Evolutionary conservation across 1,140 invertebrate genomes (phyloP).

Genomic region (Pteromalus puparum): DNA sequence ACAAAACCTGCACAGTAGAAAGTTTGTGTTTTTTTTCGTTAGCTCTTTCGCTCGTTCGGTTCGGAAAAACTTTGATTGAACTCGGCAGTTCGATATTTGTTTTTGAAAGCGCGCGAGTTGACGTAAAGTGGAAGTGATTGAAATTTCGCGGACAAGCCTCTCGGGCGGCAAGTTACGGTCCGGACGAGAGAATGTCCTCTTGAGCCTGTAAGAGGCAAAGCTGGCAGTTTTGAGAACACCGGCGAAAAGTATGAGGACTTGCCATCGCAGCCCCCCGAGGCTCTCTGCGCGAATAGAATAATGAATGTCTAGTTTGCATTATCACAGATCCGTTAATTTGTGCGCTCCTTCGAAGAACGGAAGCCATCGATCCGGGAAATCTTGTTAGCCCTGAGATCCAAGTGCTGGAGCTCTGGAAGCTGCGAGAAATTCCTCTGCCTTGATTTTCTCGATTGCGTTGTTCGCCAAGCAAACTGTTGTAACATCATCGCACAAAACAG

Average conservation of each 20-base stretch:
- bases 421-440: constrained; percentile 91
- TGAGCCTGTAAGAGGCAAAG: too few species aligned
- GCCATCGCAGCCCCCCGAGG: not conserved
- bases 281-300: not conserved
- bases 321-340: constrained; percentile 90
- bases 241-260: not conserved
- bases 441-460: constrained; percentile 92
- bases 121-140: not conserved
- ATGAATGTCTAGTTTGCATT: constrained; percentile 26
- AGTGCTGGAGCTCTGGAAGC: constrained; percentile 89
- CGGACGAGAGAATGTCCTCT: too few species aligned
- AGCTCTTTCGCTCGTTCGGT: not conserved
- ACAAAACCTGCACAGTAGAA: constrained; percentile 80
- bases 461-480: constrained; percentile 88
- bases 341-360: constrained; percentile 92
- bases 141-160: not conserved
- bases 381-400: constrained; percentile 94
- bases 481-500: not conserved
- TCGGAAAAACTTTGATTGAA: constrained; percentile 14
- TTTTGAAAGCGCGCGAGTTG: not conserved
- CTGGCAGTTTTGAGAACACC: too few species aligned
- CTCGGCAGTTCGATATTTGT: not conserved
- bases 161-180: too few species aligned
- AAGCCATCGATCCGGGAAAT: constrained; percentile 92
- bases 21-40: constrained; percentile 32